Conservation (phyloP, 1,140 invertebrate genomes). For the Scaptomyza hsui region DNA sequence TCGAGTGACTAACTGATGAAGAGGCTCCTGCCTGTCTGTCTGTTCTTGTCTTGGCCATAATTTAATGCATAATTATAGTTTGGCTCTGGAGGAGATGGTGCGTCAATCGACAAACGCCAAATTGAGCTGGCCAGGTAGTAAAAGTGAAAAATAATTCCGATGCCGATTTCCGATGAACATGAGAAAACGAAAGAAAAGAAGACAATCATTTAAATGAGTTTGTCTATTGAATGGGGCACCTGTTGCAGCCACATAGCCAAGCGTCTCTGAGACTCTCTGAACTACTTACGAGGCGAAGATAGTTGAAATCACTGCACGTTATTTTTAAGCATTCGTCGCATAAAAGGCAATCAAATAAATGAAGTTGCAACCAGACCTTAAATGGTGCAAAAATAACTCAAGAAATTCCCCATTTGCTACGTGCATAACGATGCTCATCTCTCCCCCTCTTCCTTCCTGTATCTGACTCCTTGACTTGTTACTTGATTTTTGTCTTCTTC, state of each 20-base stretch:
- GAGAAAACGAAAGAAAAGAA: not conserved
- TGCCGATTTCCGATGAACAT: conserved; percentile 38
- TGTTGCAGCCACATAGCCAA: conserved; percentile 34
- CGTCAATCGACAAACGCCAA: not conserved
- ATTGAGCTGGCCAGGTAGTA: conserved; percentile 51
- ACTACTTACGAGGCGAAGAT: not conserved
- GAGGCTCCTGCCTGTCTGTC: conserved; percentile 16
- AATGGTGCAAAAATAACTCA: conserved; percentile 63
- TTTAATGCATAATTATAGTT: conserved; percentile 53
- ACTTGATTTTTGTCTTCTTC: not conserved
- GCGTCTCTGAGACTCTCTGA: not conserved
- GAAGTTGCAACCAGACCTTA: conserved; percentile 70
- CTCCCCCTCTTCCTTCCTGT: not conserved
- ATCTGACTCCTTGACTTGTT: conserved; percentile 8
- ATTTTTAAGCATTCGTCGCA: conserved; percentile 42
- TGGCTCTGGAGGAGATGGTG: not conserved
- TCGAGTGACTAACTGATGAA: conserved; percentile 35
- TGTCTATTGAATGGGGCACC: conserved; percentile 69
- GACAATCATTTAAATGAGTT: conserved; percentile 14
- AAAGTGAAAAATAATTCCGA: conserved; percentile 73
- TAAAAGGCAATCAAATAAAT: conserved; percentile 71
- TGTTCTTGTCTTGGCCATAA: conserved; percentile 50
- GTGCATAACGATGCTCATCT: conserved; percentile 52
- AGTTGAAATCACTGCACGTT: conserved; percentile 28
- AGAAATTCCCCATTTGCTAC: conserved; percentile 63